A percentile compares a stretch with the other conserved stretches of the same genome.
Conservation (phyloP, 2,113 vertebrate species). For the Astatoreochromis straeleni region DNA sequence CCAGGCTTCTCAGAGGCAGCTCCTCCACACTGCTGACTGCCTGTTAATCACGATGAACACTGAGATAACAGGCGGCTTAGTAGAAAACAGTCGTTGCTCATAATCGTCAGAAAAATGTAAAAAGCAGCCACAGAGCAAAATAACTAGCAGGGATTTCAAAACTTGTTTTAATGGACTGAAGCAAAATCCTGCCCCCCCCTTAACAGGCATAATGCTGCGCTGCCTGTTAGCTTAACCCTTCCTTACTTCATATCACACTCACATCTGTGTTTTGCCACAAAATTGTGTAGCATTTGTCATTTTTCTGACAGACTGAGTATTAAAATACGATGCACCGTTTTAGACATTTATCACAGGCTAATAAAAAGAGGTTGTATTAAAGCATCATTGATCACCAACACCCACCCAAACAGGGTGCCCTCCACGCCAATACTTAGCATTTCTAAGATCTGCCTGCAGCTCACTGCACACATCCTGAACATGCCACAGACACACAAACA, state of each 20-base stretch:
- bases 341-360: background rate
- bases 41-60: background rate
- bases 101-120: background rate
- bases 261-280: background rate
- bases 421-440: background rate
- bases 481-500: background rate
- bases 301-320: background rate
- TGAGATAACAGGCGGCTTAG: background rate
- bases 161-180: background rate
- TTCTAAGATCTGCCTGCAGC: background rate
- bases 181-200: background rate
- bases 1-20: background rate
- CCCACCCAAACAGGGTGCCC: background rate
- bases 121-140: background rate
- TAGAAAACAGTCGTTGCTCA: background rate
- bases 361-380: background rate
- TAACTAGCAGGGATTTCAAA: background rate
- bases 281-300: background rate
- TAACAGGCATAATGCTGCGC: background rate
- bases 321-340: background rate
- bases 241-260: background rate
- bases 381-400: background rate
- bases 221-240: background rate
- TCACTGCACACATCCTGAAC: background rate
- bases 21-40: background rate